These are phyloP conservation scores for Spodoptera frugiperda DNA, from an alignment of 1,140 invertebrate genomes.

Conservation along the genomic window DNA sequence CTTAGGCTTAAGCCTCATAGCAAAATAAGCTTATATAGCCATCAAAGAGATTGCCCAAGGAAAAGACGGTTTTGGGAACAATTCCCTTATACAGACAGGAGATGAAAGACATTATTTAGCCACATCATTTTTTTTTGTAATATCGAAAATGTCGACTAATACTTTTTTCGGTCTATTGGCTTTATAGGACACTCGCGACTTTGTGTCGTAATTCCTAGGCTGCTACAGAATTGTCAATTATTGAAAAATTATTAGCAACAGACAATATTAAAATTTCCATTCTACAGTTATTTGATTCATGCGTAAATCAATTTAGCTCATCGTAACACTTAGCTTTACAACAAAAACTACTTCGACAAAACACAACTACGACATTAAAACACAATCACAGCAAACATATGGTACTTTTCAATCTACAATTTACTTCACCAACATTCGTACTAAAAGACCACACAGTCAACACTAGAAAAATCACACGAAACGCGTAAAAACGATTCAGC, in stretches of 20 bases:
- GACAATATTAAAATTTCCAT: no score
- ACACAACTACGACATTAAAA: no score
- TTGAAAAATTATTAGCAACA: no score
- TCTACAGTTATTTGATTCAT: no score
- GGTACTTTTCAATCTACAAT: neutral
- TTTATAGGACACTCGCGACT: slow-evolving; percentile 2
- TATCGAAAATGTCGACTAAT: slow-evolving; percentile 10
- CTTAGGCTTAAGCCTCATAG: slow-evolving; percentile 17
- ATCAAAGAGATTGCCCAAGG: slow-evolving; percentile 51
- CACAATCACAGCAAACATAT: no score
- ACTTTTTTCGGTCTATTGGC: slow-evolving; percentile 31
- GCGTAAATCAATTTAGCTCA: no score
- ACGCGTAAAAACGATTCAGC: slow-evolving; percentile 25
- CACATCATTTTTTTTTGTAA: slow-evolving; percentile 47
- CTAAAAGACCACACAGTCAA: neutral
- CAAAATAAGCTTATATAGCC: slow-evolving; percentile 41
- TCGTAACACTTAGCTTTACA: no score
- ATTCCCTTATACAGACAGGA: slow-evolving; percentile 46
- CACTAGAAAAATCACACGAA: neutral
- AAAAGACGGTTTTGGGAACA: slow-evolving; percentile 45
- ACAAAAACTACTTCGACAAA: no score
- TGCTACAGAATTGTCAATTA: no score
- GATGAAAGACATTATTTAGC: slow-evolving; percentile 46
- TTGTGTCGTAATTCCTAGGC: no score
- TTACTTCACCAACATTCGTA: neutral